Evolutionary conservation across 2,888 invertebrate species (phyloP).

Genomic region (Lasioglossum zephyrum): DNA sequence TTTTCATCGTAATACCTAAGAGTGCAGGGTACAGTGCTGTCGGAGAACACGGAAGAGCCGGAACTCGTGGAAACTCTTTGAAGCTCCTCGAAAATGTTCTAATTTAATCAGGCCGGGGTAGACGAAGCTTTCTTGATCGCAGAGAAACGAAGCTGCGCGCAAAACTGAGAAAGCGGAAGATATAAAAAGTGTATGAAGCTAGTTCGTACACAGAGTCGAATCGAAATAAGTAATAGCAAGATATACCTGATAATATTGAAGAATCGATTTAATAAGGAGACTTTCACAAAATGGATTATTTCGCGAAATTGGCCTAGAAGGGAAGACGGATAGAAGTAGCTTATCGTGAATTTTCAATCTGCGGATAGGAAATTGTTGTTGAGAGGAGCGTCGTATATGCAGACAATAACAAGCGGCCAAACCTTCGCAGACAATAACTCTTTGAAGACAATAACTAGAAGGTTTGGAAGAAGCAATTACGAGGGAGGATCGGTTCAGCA

Average conservation of each 20-base stretch:
- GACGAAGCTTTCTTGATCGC: neutral
- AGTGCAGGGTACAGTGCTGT: constrained; percentile 59
- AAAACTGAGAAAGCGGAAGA: neutral
- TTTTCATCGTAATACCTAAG: constrained; percentile 69
- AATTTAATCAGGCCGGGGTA: neutral
- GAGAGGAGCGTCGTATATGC: constrained; percentile 6
- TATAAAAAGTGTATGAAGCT: neutral
- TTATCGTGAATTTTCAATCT: neutral
- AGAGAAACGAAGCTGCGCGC: neutral
- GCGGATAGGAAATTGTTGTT: neutral
- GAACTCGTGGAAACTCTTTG: neutral
- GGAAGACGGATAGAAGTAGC: neutral
- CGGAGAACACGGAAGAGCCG: constrained; percentile 1
- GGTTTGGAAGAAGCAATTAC: constrained; percentile 29
- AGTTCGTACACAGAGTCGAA: neutral
- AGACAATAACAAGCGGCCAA: constrained; percentile 54
- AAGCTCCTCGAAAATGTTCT: neutral
- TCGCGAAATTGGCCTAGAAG: neutral
- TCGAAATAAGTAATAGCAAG: neutral
- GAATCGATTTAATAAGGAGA: neutral
- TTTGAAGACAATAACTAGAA: constrained; percentile 53
- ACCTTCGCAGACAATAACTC: constrained; percentile 58
- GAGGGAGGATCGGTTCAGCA: constrained; percentile 52
- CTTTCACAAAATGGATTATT: neutral
- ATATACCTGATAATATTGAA: constrained; percentile 17